Base-by-base conservation (phyloP, 2,888 invertebrate genomes). In the Gasteruption jaculator region DNA sequence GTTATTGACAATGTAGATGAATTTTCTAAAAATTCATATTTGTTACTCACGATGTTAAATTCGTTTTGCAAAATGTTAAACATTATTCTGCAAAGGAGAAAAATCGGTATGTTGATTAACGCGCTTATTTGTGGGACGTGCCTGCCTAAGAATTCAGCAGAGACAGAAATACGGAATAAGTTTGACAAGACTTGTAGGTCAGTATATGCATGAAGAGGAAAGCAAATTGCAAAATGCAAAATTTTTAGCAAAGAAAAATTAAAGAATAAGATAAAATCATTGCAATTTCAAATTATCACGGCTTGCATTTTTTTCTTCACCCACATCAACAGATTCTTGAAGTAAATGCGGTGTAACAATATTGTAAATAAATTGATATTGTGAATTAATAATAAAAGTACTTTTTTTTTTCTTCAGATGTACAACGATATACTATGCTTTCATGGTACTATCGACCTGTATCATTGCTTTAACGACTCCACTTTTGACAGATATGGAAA, bases 341-440 rank as follows among this genome's bases (percentile, higher is more conserved):
- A 27, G 52, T 52, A 19, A 42, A n/a, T n/a, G n/a, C n/a, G n/a
- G 49, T 40, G 14, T 6, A 14, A 6, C 16, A 21, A 27, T 43
- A 41, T 37, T 38, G 16, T n/a, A n/a, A n/a, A n/a, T n/a, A n/a
- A n/a, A n/a, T n/a, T n/a, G n/a, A n/a, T n/a, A n/a, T n/a, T n/a
- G n/a, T n/a, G n/a, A n/a, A n/a, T n/a, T n/a, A n/a, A n/a, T n/a
- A n/a, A n/a, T n/a, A n/a, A n/a, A 37, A 41, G 14, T 19, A 6
- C 18, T 25, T 7, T 8, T 21, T 20, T 19, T 3, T 21, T 18
- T 11, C 20, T 26, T 6, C 29, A 46, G 49, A 10, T 35, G n/a
- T 19, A 39, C 29, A 5, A 41, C 45, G 4, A 18, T 32, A 6
- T 24, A n/a, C 2, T 50, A 46, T 8, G 7, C 10, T 2, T 12